Percentiles rank a stretch among this genome's conserved stretches.
These are phyloP conservation scores for Ptilonorhynchus violaceus DNA, from an alignment of 2,113 vertebrate species.

Conservation along the genomic window DNA sequence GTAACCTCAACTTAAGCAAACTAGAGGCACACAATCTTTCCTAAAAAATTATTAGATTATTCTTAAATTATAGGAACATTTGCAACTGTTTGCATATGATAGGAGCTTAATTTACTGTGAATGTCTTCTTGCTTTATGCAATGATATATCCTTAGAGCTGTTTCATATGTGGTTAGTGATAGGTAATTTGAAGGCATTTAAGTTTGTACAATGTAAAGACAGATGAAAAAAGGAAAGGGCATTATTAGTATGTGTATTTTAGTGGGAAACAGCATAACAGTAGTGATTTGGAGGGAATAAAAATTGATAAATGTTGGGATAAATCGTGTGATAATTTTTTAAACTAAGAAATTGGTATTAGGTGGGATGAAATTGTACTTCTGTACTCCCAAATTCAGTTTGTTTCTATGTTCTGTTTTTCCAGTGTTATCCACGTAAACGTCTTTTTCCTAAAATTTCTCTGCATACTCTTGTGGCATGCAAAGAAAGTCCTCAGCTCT, in stretches of 20 bases:
- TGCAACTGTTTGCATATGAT: not conserved
- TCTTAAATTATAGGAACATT: not conserved
- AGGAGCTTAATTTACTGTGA: not conserved
- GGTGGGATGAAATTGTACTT: not conserved
- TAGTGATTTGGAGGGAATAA: not conserved
- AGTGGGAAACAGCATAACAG: not conserved
- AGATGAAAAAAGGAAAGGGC: not conserved
- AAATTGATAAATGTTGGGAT: not conserved
- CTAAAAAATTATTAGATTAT: not conserved
- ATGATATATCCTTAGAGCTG: not conserved
- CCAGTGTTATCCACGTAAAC: not conserved
- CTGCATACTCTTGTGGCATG: rapidly evolving
- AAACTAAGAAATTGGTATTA: not conserved
- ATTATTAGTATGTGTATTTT: not conserved
- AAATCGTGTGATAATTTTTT: not conserved
- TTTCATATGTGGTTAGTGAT: not conserved
- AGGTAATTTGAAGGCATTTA: not conserved
- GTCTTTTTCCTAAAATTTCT: not conserved
- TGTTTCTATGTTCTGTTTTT: not conserved
- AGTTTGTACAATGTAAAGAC: not conserved
- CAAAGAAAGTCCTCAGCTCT: not conserved
- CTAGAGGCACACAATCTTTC: not conserved
- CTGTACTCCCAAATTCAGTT: not conserved
- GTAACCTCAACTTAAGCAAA: not conserved
- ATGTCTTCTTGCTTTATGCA: not conserved